Evolutionary conservation across 2,888 invertebrate species (phyloP).

Genomic region (Cremastobaeus sp.): DNA sequence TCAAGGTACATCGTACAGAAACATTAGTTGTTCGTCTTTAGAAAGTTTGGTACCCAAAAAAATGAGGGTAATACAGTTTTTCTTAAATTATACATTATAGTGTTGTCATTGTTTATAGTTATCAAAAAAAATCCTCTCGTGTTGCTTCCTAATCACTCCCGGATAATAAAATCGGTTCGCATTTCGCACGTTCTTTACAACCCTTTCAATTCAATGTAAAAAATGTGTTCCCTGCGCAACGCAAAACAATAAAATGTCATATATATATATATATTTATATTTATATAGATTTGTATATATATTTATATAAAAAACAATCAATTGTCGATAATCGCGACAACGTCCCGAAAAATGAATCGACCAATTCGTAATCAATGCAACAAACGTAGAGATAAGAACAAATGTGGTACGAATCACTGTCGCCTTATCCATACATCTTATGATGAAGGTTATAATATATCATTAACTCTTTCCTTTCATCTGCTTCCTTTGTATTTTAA

Average conservation of each 20-base stretch:
- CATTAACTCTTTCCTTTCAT: constrained; percentile 32
- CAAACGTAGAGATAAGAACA: constrained; percentile 57
- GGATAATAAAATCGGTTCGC: constrained; percentile 36
- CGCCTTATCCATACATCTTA: constrained; percentile 53
- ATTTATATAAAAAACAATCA: constrained; percentile 53
- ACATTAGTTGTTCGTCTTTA: constrained; percentile 55
- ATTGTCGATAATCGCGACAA: constrained; percentile 50
- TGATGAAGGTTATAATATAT: constrained; percentile 52
- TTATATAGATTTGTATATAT: constrained; percentile 32
- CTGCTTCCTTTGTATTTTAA: constrained; percentile 19
- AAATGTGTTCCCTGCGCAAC: constrained; percentile 32
- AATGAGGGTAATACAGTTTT: constrained; percentile 60
- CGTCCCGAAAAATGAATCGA: constrained; percentile 48
- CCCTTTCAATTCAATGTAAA: constrained; percentile 38
- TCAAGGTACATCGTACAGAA: constrained; percentile 75
- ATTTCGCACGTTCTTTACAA: constrained; percentile 35
- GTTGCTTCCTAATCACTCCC: constrained; percentile 12
- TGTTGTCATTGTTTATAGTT: constrained; percentile 2
- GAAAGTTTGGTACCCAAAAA: constrained; percentile 61
- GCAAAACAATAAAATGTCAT: constrained; percentile 41
- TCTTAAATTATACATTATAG: constrained; percentile 1
- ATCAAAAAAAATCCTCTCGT: too few species aligned
- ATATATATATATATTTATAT: constrained; percentile 35
- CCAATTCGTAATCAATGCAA: constrained; percentile 47
- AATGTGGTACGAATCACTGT: constrained; percentile 49